phyloP scores from a whole-genome alignment of 2,797 vertebrate species.

The Petrocephalus schoutedeni region DNA sequence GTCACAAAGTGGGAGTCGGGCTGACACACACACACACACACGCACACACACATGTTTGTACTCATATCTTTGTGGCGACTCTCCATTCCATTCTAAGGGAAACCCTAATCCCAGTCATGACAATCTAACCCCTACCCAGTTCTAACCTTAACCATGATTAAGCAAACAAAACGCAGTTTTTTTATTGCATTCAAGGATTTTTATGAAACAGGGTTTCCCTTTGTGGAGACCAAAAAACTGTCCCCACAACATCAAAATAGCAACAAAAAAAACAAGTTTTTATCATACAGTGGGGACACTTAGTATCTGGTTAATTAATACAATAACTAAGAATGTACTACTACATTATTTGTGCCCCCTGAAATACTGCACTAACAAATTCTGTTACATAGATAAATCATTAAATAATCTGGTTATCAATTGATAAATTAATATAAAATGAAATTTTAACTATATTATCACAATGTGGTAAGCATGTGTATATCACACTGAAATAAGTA shows the following conservation, averaged over 20 bases:
- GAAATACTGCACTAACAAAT: neutral
- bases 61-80: neutral
- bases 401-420: neutral
- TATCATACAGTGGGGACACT: neutral
- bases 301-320: neutral
- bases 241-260: neutral
- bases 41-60: neutral
- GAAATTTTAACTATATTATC: neutral
- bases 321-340: neutral
- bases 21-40: neutral
- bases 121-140: neutral
- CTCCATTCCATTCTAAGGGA: neutral
- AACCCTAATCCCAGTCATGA: neutral
- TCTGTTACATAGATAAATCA: neutral
- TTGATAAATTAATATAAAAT: neutral
- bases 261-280: neutral
- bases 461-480: neutral
- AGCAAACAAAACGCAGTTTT: neutral
- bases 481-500: constrained; percentile 31
- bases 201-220: neutral
- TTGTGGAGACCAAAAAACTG: neutral
- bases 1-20: neutral
- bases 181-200: neutral
- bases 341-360: neutral
- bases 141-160: neutral